Percentiles rank a stretch among this genome's conserved stretches.
phyloP scores from a whole-genome alignment of 2,797 vertebrate species.

The Leuciscus waleckii region DNA sequence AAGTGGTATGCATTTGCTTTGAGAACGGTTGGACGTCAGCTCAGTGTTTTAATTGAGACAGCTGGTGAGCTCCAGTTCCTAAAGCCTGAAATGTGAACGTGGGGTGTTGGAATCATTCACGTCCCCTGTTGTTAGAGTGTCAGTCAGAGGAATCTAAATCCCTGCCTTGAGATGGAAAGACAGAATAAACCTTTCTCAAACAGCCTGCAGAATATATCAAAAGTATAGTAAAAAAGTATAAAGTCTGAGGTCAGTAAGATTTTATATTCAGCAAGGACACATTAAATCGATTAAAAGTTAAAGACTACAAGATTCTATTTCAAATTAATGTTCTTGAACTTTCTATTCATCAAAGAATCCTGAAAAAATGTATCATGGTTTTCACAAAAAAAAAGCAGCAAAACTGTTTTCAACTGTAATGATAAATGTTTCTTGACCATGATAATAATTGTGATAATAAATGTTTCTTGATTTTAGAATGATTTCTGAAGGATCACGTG shows the following conservation, averaged over 20 bases:
- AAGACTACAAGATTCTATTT: not conserved
- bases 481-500: not conserved
- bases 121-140: not conserved
- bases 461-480: not conserved
- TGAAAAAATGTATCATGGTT: not conserved
- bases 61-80: conserved; percentile 27
- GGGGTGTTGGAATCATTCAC: conserved; percentile 13
- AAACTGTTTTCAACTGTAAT: not conserved
- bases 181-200: conserved; percentile 56
- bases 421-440: not conserved
- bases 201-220: conserved; percentile 63
- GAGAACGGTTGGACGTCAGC: conserved; percentile 31
- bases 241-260: not conserved
- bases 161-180: conserved; percentile 63
- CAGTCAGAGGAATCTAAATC: conserved; percentile 48
- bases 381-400: not conserved
- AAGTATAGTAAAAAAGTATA: not conserved
- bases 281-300: not conserved
- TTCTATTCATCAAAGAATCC: too few species aligned
- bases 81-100: conserved; percentile 23
- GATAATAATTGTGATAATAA: not conserved
- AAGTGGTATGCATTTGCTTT: conserved; percentile 22
- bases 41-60: conserved; percentile 33
- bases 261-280: not conserved
- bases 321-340: not conserved